These are phyloP conservation scores for Yponomeuta plumbellus DNA, from an alignment of 2,888 invertebrate species.

Conservation along the genomic window DNA sequence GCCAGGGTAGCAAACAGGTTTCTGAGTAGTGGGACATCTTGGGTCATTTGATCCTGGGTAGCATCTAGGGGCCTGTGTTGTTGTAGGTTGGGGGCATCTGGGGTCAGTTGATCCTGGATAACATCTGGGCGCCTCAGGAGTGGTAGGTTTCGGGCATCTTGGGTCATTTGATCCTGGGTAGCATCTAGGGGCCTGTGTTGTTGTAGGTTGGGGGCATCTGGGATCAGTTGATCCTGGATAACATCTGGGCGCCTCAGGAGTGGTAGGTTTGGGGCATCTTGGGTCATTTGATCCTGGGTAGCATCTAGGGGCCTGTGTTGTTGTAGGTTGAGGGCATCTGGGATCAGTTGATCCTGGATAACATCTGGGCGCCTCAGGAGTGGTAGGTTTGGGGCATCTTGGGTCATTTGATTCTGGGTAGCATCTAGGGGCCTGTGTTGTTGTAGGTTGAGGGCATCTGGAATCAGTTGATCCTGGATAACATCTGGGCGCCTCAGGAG, in stretches of 20 bases:
- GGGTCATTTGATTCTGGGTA: slow-evolving; percentile 42
- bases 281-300: slow-evolving; percentile 45
- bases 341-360: slow-evolving; percentile 46
- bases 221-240: slow-evolving; percentile 41
- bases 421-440: slow-evolving; percentile 31
- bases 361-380: slow-evolving; percentile 34
- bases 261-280: slow-evolving; percentile 26
- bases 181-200: slow-evolving; percentile 30
- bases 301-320: slow-evolving; percentile 22
- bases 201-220: slow-evolving; percentile 33
- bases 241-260: slow-evolving; percentile 25
- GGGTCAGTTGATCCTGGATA: slow-evolving; percentile 38
- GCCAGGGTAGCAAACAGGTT: slow-evolving; percentile 29
- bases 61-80: slow-evolving; percentile 24
- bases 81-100: slow-evolving; percentile 39
- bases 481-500: slow-evolving; percentile 22
- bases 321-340: slow-evolving; percentile 34
- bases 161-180: slow-evolving; percentile 20
- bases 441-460: slow-evolving; percentile 31
- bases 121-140: slow-evolving; percentile 31
- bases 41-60: slow-evolving; percentile 51
- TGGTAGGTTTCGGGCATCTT: slow-evolving; percentile 32
- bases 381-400: slow-evolving; percentile 34
- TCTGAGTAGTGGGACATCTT: slow-evolving; percentile 37
- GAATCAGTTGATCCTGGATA: slow-evolving; percentile 30